phyloP scores from a whole-genome alignment of 2,888 invertebrate genomes.

The Melipona bicolor region DNA sequence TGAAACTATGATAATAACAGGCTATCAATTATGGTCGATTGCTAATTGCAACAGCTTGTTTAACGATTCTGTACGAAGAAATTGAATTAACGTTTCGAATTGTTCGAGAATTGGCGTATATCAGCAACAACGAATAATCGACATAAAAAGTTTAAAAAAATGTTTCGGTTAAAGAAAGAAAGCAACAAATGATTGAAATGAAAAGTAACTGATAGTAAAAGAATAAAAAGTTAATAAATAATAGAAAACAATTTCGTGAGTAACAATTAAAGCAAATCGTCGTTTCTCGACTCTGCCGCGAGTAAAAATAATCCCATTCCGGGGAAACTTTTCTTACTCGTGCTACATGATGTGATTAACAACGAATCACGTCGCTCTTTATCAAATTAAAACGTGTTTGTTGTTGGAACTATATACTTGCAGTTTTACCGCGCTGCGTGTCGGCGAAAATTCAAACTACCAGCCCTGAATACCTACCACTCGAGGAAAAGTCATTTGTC shows the following conservation, averaged over 20 bases:
- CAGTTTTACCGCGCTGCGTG: neutral
- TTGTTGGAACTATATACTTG: neutral
- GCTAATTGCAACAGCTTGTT: neutral
- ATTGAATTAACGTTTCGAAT: neutral
- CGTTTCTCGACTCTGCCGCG: neutral
- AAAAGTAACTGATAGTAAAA: too few relatives aligned
- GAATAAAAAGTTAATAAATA: too few relatives aligned
- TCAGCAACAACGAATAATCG: neutral
- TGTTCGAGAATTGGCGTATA: neutral
- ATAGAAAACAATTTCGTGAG: too few relatives aligned
- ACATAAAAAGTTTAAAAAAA: neutral
- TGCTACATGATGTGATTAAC: neutral
- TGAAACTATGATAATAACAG: neutral
- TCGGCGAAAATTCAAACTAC: accelerated
- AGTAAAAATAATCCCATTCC: neutral
- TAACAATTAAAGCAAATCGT: neutral
- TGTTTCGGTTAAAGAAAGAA: too few relatives aligned
- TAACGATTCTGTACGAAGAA: neutral
- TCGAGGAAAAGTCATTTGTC: neutral
- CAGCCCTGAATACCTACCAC: neutral
- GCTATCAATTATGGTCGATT: neutral
- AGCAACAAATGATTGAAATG: too few relatives aligned
- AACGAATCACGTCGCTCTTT: neutral
- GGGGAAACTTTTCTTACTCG: neutral
- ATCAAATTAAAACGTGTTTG: neutral